phyloP scores from a whole-genome alignment of 2,888 invertebrate species.

The Oxyscelio sp. region DNA sequence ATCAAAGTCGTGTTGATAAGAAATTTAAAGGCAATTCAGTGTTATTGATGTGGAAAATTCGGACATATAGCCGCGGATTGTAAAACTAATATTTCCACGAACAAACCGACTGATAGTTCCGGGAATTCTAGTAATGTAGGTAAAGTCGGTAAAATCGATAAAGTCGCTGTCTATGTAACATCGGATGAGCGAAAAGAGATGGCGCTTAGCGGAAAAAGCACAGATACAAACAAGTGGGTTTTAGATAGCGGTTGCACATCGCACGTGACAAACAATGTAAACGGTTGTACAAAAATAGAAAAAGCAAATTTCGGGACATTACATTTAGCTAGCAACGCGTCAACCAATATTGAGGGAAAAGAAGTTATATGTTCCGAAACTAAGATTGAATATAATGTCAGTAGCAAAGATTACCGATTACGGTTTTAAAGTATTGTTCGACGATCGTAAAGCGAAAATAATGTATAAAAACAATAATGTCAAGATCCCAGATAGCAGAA shows the following conservation, averaged over 20 bases:
- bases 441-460: neutral
- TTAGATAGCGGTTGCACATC: neutral
- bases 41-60: neutral
- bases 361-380: neutral
- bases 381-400: neutral
- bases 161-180: neutral
- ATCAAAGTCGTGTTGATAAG: neutral
- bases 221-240: neutral
- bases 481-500: no score
- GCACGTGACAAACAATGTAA: neutral
- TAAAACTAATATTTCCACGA: neutral
- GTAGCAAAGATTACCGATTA: conserved; percentile 10
- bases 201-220: neutral
- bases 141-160: neutral
- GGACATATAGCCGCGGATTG: neutral
- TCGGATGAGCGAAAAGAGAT: neutral
- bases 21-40: neutral
- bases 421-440: conserved; percentile 6
- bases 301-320: neutral
- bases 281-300: neutral
- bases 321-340: no score
- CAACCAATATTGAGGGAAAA: no score
- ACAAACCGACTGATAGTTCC: neutral
- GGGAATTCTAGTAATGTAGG: neutral
- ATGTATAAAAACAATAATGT: neutral